Evolutionary conservation across 2,113 vertebrate genomes (phyloP), one percentile per base, ranked within the genome.

Genomic region (Nesogale talazaci): DNA sequence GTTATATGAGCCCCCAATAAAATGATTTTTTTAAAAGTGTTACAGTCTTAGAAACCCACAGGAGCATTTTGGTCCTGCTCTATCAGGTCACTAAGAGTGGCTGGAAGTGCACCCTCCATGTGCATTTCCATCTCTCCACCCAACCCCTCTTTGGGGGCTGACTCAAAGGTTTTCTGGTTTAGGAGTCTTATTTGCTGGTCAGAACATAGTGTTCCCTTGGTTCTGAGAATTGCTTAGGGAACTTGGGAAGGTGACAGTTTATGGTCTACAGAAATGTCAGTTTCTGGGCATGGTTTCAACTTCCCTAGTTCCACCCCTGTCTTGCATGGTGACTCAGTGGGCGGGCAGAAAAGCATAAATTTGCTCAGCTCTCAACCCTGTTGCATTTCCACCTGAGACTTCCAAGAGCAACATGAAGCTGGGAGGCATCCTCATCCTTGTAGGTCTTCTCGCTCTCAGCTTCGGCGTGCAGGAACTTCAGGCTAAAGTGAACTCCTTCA

Each of bases 351-450:
- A 29, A 3, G 29, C 23, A 92, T 76, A 95, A 76, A 86, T 90
- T 46, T 57, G 46, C 61, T 83, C 80, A 46, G 34, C 34, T 83
- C 40, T 46, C 46, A 17, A 72, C 2, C 74, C 31, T 29, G 42
- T 31, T 34, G 25, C 40, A 0, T 34, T 10, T 11, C 22, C 2
- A 16, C 56, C 14, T 1, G 46, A 74, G 78, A 52, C 83, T 80
- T 89, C 25, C 3, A 4, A 22, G 29, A 15, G n/a, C 96, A 92
- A 14, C 83, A 97, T 96, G 96, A 96, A 94, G 89, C 6, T 92
- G 69, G 89, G 27, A 29, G 77, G 61, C 25, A 77, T 94, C 38
- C 72, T 96, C 74, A 74, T 96, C 31, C 81, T 97, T 1, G 80
- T 87, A 81, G n/a, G 23, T 20, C 77, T 97, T 3, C 0, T 92